Evolutionary conservation across 2,888 invertebrate genomes (phyloP), one percentile per base, ranked within the genome.

Genomic region (Drosophila austrosaltans): DNA sequence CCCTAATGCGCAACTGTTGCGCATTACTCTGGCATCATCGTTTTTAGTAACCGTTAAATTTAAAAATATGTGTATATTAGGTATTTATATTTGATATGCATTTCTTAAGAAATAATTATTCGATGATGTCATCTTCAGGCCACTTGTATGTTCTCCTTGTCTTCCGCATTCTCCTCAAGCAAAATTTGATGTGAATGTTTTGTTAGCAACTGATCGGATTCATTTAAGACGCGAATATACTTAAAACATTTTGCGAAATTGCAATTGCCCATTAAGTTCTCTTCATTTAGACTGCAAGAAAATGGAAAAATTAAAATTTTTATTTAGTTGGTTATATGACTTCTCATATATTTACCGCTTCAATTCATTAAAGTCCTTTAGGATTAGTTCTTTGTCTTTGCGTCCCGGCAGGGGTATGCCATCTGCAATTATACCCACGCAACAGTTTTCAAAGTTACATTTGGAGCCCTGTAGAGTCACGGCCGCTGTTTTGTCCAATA

Each of bases 381-480:
- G 39, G 0, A 69, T 30, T 48, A 83, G 12, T 0, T 36, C 20
- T 20, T 83, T 89, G 0, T 80, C 89, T 0, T n/a, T 87, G 69
- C 39, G 72, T 69, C 78, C 91, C 69, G 77, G 78, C 40, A 90
- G 32, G 2, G 32, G n/a, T 2, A 82, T 72, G 2, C 93, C 93
- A 81, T 94, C 94, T 20, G 93, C 90, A 58, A 93, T 91, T 62
- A 95, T 92, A 1, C 93, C 94, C 92, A 93, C 71, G 93, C 93
- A 79, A 89, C 92, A 76, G 93, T 60, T 67, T 2, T 73, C 66
- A n/a, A 89, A 94, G 70, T 93, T 89, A 6, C 89, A 88, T 62
- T 94, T 79, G 53, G 92, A 93, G 5, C 87, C 87, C 20, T 93
- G 91, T 68, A 94, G 93, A 58, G 92, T 91, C 3, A 94, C 78